Evolutionary conservation across 2,888 invertebrate genomes (phyloP), one percentile per base, ranked within the genome.

Genomic region (Drosophila dives): DNA sequence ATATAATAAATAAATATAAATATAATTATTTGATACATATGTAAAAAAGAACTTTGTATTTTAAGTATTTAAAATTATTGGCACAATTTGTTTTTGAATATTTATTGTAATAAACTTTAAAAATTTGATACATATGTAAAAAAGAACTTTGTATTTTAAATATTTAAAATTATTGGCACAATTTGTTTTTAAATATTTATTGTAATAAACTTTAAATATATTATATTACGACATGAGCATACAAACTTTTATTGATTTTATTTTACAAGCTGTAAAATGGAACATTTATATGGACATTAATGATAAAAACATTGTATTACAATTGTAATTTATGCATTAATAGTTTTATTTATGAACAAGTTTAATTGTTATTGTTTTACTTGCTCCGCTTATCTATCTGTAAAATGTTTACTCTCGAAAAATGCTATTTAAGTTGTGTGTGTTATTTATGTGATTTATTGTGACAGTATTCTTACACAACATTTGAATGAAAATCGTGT

Each of bases 331-430:
- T 29, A 54, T 40, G 40, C 49, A 67, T 20, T 11, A 3, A 50
- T 38, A 65, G 59, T 42, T 42, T 55, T 36, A 61, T 40, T 33
- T 67, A 32, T 32, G 48, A 12, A 17, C 38, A 49, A 50, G 49
- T 55, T 40, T 65, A 17, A 56, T 10, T 48, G 51, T 54, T 64
- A 54, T 29, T 64, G 26, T 29, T 55, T n/a, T 29, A 65, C 29
- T 23, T 40, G 26, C 2, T 0, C n/a, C n/a, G 32, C 15, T 53
- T 36, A 38, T 26, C 38, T 29, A 29, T 38, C 15, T 26, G 3
- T n/a, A 4, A 26, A 26, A 26, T 38, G 54, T n/a, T n/a, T n/a
- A n/a, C 26, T 38, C 12, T 29, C 26, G 55, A 12, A 29, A 55
- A 29, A 29, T 26, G 8, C 0, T 1, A 55, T n/a, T 5, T 29